These are phyloP conservation scores for Selene dorsalis DNA, from an alignment of 2,797 vertebrate species.

Conservation along the genomic window DNA sequence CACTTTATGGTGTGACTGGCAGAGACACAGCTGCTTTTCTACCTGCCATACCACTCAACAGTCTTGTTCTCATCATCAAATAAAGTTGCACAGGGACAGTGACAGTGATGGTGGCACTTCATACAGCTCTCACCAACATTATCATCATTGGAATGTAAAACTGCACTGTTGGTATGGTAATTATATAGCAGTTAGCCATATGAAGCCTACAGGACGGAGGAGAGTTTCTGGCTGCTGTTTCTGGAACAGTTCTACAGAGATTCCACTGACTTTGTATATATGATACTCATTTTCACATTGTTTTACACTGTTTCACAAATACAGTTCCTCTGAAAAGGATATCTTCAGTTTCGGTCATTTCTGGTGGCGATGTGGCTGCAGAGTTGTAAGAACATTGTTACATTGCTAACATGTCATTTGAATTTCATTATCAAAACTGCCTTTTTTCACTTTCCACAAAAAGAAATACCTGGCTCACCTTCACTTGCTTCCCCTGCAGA, in stretches of 20 bases:
- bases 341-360: background rate
- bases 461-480: background rate
- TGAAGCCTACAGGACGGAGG: constrained; percentile 3
- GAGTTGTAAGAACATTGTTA: background rate
- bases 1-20: constrained; percentile 72
- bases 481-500: background rate
- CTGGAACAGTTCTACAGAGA: background rate
- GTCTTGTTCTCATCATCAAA: constrained; percentile 51
- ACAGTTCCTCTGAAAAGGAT: background rate
- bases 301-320: background rate
- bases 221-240: constrained; percentile 12
- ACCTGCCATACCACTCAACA: constrained; percentile 52
- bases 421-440: background rate
- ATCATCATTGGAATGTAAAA: constrained; percentile 44
- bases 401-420: constrained; percentile 5
- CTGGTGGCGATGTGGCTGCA: background rate
- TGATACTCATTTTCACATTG: background rate
- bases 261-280: background rate
- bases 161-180: constrained; percentile 5
- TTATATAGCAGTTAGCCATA: constrained; percentile 44
- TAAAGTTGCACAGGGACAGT: constrained; percentile 38
- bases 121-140: constrained; percentile 33
- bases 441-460: background rate
- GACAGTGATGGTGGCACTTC: constrained; percentile 45
- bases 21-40: constrained; percentile 71